Base-by-base conservation (phyloP, 2,888 invertebrate genomes). In the Yponomeuta cagnagella region DNA sequence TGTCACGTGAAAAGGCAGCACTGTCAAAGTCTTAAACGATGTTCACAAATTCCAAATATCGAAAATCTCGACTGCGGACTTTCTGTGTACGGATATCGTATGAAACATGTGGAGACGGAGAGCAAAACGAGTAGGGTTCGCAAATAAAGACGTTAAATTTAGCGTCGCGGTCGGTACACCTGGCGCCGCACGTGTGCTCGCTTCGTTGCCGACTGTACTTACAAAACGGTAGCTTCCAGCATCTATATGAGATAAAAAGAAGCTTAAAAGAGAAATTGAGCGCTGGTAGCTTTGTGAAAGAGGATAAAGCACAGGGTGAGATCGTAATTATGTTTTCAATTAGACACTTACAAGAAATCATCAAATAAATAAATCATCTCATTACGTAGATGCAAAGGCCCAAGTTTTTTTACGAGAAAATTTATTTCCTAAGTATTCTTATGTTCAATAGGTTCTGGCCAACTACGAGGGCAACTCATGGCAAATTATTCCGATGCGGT, bases 81-180 rank as follows among this genome's bases (percentile, higher is more conserved):
- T 58, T 58, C 52, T 58, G 52, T 15, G 52, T 2, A 12, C 12
- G 10, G 23, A 12, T 31, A 65, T 23, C 30, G 33, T 31, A 9
- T 5, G 30, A 65, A 65, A 31, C 33, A 10, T 30, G 33, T 43
- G 43, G 43, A 5, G 8, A 43, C 43, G 1, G 52, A 12, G 15
- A 58, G 52, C 43, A 65, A 30, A 65, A 12, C 33, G 66, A 66
- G 74, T 88, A 89, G 87, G 86, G 85, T 87, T 88, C 76, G 80
- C 87, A 88, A 90, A 90, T 91, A 90, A 90, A 90, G 88, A 89
- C 82, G 90, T 87, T 91, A 90, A 89, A 91, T 91, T 89, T 91
- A 91, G 91, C 86, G 86, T 83, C 85, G 90, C 85, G 90, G 90
- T 89, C 78, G 79, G 82, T 79, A 84, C 91, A 91, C 91, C 90